Percentiles rank a stretch among this genome's conserved stretches.
These are phyloP conservation scores for Gopherus evgoodei DNA, from an alignment of 2,113 vertebrate species.

Conservation along the genomic window DNA sequence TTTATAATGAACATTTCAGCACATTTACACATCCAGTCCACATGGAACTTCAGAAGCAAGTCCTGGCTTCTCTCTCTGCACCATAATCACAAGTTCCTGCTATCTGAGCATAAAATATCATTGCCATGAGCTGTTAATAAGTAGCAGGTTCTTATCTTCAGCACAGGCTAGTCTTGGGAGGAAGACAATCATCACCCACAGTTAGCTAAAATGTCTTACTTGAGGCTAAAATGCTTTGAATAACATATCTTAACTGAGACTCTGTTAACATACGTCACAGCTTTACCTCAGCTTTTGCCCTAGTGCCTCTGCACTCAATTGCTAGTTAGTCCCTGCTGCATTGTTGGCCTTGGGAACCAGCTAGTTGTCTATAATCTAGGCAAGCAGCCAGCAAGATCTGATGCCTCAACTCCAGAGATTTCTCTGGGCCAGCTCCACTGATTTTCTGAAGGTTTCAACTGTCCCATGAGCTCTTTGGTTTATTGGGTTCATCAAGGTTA, in stretches of 20 bases:
- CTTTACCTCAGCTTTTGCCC: not conserved
- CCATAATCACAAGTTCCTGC: rapidly evolving
- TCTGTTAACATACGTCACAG: not conserved
- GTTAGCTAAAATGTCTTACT: not conserved
- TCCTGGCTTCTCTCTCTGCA: not conserved
- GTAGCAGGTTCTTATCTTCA: not conserved
- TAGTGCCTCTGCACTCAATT: not conserved
- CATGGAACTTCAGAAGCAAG: no score
- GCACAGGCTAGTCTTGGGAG: not conserved
- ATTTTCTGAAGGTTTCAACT: not conserved
- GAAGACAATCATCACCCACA: not conserved
- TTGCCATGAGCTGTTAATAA: not conserved
- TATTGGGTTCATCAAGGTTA: not conserved
- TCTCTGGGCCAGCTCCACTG: not conserved
- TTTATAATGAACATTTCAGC: not conserved
- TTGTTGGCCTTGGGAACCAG: not conserved
- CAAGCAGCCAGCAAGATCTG: not conserved
- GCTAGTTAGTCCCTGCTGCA: not conserved
- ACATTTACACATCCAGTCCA: rapidly evolving
- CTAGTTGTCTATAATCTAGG: not conserved
- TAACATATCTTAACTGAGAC: not conserved
- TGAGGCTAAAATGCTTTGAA: not conserved
- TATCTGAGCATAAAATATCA: not conserved
- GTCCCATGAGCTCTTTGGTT: not conserved
- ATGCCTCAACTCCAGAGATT: not conserved